These are phyloP conservation scores for Polyodon spathula DNA, from an alignment of 2,113 vertebrate genomes.

Conservation along the genomic window DNA sequence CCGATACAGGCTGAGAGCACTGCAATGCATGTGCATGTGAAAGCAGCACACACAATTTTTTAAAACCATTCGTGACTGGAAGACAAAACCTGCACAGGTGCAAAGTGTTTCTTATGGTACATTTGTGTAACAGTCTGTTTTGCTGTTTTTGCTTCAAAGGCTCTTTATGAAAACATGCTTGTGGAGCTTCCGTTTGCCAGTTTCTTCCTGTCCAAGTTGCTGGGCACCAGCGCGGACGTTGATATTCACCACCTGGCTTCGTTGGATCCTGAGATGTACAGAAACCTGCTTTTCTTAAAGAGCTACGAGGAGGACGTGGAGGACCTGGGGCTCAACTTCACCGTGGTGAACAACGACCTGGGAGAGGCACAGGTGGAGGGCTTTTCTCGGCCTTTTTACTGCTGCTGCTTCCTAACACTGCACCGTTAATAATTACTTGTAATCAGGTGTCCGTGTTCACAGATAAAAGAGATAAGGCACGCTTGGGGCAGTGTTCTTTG, in stretches of 20 bases:
- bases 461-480: constrained; percentile 45
- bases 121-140: neutral
- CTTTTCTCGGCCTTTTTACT: constrained; percentile 11
- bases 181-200: constrained; percentile 94
- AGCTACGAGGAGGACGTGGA: constrained; percentile 94
- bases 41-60: no score
- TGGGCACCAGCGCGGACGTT: constrained; percentile 92
- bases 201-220: constrained; percentile 94
- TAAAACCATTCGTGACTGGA: no score
- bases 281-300: constrained; percentile 93
- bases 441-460: constrained; percentile 25
- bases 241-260: constrained; percentile 97
- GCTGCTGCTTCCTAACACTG: constrained; percentile 5
- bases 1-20: no score
- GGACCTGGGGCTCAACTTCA: constrained; percentile 95
- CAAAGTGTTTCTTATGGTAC: no score
- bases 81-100: no score
- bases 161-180: constrained; percentile 96
- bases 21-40: no score
- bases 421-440: constrained; percentile 46
- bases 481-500: constrained; percentile 24
- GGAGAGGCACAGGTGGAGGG: constrained; percentile 85
- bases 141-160: constrained; percentile 49
- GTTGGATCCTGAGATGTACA: constrained; percentile 91
- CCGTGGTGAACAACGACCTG: constrained; percentile 92